phyloP scores from a whole-genome alignment of 2,888 invertebrate genomes.

The Adelognathus sp. region DNA sequence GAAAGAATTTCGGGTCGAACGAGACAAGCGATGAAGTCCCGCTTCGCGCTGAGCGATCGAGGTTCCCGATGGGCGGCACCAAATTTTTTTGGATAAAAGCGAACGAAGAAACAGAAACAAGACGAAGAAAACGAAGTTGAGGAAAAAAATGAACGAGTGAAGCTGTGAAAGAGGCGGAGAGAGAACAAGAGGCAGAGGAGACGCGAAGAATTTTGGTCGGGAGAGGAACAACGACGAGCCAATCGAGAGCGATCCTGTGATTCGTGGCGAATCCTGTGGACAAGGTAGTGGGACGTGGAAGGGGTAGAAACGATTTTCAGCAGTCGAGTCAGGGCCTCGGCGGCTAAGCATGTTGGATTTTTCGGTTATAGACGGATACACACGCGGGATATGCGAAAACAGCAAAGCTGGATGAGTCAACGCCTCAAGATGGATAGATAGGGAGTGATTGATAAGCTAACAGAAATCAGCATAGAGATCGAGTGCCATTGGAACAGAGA shows the following conservation, averaged over 20 bases:
- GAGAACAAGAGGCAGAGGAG: constrained; percentile 20
- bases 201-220: constrained; percentile 50
- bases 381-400: no score
- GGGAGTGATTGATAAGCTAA: no score
- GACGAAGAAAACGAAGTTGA: neutral
- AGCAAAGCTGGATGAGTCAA: no score
- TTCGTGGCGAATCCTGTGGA: neutral
- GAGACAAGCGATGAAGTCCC: neutral
- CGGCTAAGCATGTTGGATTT: neutral
- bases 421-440: no score
- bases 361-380: neutral
- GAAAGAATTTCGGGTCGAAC: neutral
- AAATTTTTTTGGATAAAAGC: neutral
- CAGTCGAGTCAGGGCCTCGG: neutral
- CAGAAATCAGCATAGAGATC: no score
- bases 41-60: constrained; percentile 16
- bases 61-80: neutral
- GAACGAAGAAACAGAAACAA: neutral
- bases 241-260: constrained; percentile 16
- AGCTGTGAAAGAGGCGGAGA: neutral
- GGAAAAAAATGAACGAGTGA: neutral
- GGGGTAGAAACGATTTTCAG: neutral
- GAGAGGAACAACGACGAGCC: constrained; percentile 22
- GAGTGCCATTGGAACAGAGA: no score
- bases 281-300: neutral